Evolutionary conservation across 2,797 vertebrate genomes (phyloP), one percentile per base, ranked within the genome.

Genomic region (Channallabes apus): DNA sequence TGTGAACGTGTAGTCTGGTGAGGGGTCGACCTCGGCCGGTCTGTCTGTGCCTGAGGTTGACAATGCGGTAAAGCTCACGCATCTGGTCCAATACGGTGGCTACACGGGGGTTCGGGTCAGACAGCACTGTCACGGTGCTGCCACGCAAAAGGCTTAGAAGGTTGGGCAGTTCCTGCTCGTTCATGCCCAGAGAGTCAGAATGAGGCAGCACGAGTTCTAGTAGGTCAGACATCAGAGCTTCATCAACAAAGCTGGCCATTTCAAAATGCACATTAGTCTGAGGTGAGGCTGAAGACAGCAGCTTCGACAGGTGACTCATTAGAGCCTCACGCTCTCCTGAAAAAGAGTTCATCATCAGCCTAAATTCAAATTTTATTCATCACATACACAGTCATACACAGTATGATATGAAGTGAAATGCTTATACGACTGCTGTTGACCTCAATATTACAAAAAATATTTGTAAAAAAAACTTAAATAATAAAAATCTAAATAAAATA

Each of bases 151-250:
- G 91, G 88, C 95, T 96, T 38, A 96, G 93, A 65, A 97, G 91
- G 89, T 96, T 97, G 71, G 96, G 96, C 73, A 96, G 94, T 89
- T 97, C 96, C 91, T 97, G 96, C 87, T 96, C 96, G 71, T 96
- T 97, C 96, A 97, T 96, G 29, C 96, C 96, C 78, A 97, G 90
- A 41, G 96, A 97, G 91, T 96, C 95, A 1, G 94, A 93, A 86
- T 95, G 89, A 1, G 86, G 90, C 62, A 94, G 64, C 58, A 97
- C 92, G 32, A 93, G 91, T 17, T 92, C 86, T 46, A 96, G 92
- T 14, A 97, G 92, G 65, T 95, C 95, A n/a, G 89, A 90, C 94
- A 97, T 93, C 82, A 96, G 93, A 75, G 86, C 92, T 83, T 95
- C 92, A 22, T 97, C 96, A 17, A 96, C 95, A 85, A 96, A 97